Evolutionary conservation across 2,113 vertebrate species (phyloP).

Genomic region (Larimichthys polyactis): DNA sequence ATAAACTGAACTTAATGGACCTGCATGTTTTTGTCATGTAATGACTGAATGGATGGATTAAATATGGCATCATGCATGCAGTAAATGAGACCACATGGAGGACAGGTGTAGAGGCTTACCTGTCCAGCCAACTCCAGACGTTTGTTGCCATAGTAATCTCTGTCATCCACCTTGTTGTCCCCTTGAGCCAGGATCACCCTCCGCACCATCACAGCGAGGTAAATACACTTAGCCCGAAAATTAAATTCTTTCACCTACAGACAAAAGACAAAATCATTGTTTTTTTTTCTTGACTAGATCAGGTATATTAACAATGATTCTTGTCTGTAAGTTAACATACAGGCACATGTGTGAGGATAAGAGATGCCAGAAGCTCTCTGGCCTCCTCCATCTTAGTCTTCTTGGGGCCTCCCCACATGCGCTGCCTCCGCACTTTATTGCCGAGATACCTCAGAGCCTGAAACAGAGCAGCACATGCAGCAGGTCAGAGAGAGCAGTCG

Average conservation of each 20-base stretch:
- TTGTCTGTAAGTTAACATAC: slow-evolving; percentile 64
- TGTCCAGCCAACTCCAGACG: slow-evolving; percentile 97
- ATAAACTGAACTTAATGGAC: background rate
- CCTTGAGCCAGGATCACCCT: slow-evolving; percentile 98
- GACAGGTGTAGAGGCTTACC: slow-evolving; percentile 77
- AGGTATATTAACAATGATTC: background rate
- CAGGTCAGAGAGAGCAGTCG: background rate
- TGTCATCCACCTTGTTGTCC: slow-evolving; percentile 96
- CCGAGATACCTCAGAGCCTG: slow-evolving; percentile 96
- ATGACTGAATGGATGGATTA: background rate
- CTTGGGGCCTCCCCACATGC: slow-evolving; percentile 99
- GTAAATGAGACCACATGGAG: slow-evolving; percentile 6
- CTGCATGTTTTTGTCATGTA: background rate
- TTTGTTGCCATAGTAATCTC: slow-evolving; percentile 99
- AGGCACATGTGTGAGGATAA: slow-evolving; percentile 95
- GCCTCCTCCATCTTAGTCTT: slow-evolving; percentile 99
- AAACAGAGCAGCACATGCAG: slow-evolving; percentile 17
- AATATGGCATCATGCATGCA: background rate
- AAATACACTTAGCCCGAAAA: slow-evolving; percentile 97
- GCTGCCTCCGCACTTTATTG: slow-evolving; percentile 96
- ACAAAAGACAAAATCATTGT: background rate
- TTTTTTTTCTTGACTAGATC: background rate
- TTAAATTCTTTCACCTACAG: slow-evolving; percentile 98
- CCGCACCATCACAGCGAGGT: slow-evolving; percentile 98
- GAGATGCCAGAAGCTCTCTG: slow-evolving; percentile 94